Percentiles rank a stretch among this genome's conserved stretches.
Evolutionary conservation across 1,140 invertebrate species (phyloP).

Genomic region (Drosophila novamexicana): DNA sequence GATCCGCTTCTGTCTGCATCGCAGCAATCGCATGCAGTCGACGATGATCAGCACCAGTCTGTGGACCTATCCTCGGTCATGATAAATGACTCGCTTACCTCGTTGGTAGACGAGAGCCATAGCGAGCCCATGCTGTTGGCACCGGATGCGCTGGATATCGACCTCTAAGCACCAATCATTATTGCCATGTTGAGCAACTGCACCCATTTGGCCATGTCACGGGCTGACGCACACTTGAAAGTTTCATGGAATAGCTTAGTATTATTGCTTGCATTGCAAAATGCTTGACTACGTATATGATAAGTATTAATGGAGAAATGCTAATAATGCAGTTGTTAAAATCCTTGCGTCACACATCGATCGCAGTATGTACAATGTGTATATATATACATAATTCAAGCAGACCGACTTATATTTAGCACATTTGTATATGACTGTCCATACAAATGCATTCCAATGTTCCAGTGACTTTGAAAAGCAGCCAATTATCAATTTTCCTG

Average conservation of each 20-base stretch:
- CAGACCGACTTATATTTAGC: not conserved
- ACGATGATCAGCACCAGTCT: constrained; percentile 54
- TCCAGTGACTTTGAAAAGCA: not conserved
- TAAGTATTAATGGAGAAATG: constrained; percentile 34
- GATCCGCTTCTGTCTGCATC: constrained; percentile 84
- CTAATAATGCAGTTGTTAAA: constrained; percentile 14
- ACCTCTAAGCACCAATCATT: constrained; percentile 36
- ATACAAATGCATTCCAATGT: constrained; percentile 37
- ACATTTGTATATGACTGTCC: not conserved
- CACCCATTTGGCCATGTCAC: not conserved
- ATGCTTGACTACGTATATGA: constrained; percentile 22
- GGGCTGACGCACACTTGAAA: constrained; percentile 19
- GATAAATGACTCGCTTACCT: constrained; percentile 65
- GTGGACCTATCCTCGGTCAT: constrained; percentile 60
- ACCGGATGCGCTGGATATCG: constrained; percentile 72
- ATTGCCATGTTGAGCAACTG: not conserved
- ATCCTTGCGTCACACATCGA: constrained; percentile 1
- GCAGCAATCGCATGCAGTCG: constrained; percentile 70
- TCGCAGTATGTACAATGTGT: not conserved
- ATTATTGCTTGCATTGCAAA: constrained; percentile 27
- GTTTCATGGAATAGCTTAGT: constrained; percentile 26
- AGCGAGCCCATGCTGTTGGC: constrained; percentile 61
- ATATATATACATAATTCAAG: not conserved
- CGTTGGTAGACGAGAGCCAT: constrained; percentile 63
- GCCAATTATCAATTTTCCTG: constrained; percentile 6